phyloP scores from a whole-genome alignment of 1,140 invertebrate species.

The Calephelis nemesis region DNA sequence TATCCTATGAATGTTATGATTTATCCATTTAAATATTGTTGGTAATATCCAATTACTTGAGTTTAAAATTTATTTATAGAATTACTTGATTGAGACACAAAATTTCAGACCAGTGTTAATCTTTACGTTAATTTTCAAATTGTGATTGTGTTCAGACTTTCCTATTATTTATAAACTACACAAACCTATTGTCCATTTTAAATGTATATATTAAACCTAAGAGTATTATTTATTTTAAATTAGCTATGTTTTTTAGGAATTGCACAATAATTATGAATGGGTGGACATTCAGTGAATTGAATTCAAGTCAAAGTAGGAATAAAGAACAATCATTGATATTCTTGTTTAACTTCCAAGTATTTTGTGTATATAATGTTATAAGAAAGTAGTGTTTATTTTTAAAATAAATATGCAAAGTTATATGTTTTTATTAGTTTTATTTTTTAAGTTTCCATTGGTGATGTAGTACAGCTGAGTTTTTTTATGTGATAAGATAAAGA shows the following conservation, averaged over 20 bases:
- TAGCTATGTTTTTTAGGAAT: not conserved
- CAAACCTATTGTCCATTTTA: too few relatives aligned
- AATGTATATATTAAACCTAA: not conserved
- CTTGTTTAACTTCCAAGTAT: constrained; percentile 4
- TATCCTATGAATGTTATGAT: too few relatives aligned
- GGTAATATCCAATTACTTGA: too few relatives aligned
- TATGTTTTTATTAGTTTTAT: constrained; percentile 39
- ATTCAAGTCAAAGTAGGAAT: not conserved
- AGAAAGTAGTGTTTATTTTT: constrained; percentile 63
- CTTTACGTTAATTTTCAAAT: too few relatives aligned
- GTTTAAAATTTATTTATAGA: too few relatives aligned
- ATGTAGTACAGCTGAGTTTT: too few relatives aligned
- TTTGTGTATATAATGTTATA: constrained; percentile 45
- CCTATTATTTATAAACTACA: too few relatives aligned
- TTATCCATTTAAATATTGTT: too few relatives aligned
- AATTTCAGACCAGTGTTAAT: too few relatives aligned
- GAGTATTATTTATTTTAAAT: constrained; percentile 15
- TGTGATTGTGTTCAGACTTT: too few relatives aligned
- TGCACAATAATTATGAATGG: constrained; percentile 1
- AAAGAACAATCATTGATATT: not conserved
- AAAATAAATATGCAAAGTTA: constrained; percentile 47
- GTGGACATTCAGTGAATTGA: not conserved
- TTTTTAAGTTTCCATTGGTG: not conserved
- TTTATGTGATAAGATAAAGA: too few relatives aligned
- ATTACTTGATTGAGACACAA: too few relatives aligned